Base-by-base conservation (phyloP, 2,797 vertebrate species). In the Amblyraja radiata region DNA sequence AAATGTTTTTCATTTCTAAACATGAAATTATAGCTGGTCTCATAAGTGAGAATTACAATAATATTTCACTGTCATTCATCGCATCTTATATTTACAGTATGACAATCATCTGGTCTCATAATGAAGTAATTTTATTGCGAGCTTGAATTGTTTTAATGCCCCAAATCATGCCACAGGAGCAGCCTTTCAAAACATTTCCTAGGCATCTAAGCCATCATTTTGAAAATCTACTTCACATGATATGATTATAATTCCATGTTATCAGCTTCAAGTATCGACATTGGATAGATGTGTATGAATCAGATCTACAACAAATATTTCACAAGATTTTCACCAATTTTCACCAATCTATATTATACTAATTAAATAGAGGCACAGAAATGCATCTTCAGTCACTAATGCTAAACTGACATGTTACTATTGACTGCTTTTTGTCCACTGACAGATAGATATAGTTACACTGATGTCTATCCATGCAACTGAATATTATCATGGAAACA, bases 31-130 rank as follows among this genome's bases (percentile, higher is more conserved):
- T 10, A 74, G 68, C 39, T 74, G 90, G 23, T 58, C 90, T 92
- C 90, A 76, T 36, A 73, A 92, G 13, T 74, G 36, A 16, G 71
- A 76, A 92, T 76, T 76, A 92, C 54, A 92, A 74, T 92, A 71
- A 92, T 92, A 92, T 58, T 92, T 92, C 90, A 92, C 71, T 76
- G 36, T 54, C 71, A 25, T 92, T 71, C 68, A 54, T 92, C 28
- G 39, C 46, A 74, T 76, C 13, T 92, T 54, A 74, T 74, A 91
- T 74, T 91, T 74, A 46, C 46, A 2, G 46, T 46, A 76, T 92
- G 54, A 92, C 23, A 92, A 76, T 92, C 90, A 92, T 92, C 71
- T 74, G 1, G 25, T 58, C 65, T 92, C 36, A 54, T 58, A 74
- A 92, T 92, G 23, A 92, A 74, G 25, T 92, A 58, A 76, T 76